Evolutionary conservation across 2,113 vertebrate species (phyloP).

Genomic region (Apaloderma vittatum): DNA sequence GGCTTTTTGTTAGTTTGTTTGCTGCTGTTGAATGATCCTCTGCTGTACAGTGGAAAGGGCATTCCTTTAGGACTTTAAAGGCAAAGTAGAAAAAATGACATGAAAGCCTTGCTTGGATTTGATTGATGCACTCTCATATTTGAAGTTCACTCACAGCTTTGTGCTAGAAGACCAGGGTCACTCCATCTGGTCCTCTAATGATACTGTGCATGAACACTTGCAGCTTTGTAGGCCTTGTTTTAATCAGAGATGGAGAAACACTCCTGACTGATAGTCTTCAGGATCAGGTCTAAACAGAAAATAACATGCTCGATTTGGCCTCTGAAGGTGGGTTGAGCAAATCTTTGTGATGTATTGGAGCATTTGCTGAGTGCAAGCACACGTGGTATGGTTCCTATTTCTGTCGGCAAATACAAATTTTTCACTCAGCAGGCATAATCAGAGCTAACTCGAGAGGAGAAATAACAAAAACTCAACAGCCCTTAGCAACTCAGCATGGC

Average conservation of each 20-base stretch:
- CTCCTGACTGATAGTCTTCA: constrained; percentile 85
- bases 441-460: constrained; percentile 85
- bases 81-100: constrained; percentile 89
- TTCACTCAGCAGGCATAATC: constrained; percentile 89
- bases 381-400: constrained; percentile 83
- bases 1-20: constrained; percentile 74
- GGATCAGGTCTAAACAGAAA: constrained; percentile 91
- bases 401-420: constrained; percentile 93
- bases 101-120: constrained; percentile 88
- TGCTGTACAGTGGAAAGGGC: constrained; percentile 83
- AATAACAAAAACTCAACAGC: constrained; percentile 87
- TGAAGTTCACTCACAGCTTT: constrained; percentile 93
- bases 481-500: constrained; percentile 87
- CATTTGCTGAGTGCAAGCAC: constrained; percentile 86
- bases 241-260: constrained; percentile 85
- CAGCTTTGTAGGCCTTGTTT: constrained; percentile 80
- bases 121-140: constrained; percentile 93
- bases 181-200: constrained; percentile 80
- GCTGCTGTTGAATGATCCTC: constrained; percentile 78
- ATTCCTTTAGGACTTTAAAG: constrained; percentile 89
- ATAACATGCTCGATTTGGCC: constrained; percentile 92
- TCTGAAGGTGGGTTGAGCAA: constrained; percentile 85
- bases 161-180: constrained; percentile 87
- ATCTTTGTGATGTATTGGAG: constrained; percentile 89
- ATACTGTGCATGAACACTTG: constrained; percentile 80